Percentiles rank a stretch among this genome's conserved stretches.
phyloP scores from a whole-genome alignment of 2,888 invertebrate genomes.

The Phoronis australis region DNA sequence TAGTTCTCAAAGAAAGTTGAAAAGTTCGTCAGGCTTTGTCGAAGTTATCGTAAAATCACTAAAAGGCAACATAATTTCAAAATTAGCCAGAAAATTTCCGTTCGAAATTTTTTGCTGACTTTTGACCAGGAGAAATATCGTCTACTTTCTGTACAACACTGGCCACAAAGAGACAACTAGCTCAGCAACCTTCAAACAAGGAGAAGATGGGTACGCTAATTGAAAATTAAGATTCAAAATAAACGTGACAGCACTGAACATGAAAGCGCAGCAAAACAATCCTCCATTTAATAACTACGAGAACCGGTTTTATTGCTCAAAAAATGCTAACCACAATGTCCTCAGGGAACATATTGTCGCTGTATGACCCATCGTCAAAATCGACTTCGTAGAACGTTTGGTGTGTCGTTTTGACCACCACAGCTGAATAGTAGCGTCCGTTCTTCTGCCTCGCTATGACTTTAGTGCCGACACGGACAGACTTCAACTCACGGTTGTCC shows the following conservation, averaged over 20 bases:
- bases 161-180: too few species aligned
- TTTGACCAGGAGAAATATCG: background rate
- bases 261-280: conserved; percentile 2
- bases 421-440: conserved; percentile 60
- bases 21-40: background rate
- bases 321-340: conserved; percentile 56
- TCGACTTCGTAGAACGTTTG: conserved; percentile 60
- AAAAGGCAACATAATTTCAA: too few species aligned
- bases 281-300: too few species aligned
- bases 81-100: background rate
- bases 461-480: conserved; percentile 45
- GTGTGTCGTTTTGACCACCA: conserved; percentile 55
- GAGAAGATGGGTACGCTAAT: too few species aligned
- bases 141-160: background rate
- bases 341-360: conserved; percentile 59
- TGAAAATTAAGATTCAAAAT: too few species aligned
- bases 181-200: too few species aligned
- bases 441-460: conserved; percentile 64
- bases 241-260: too few species aligned
- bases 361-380: conserved; percentile 62
- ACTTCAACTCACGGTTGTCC: conserved; percentile 25
- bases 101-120: background rate
- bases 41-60: background rate
- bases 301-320: background rate
- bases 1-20: background rate